Conservation (phyloP, 2,113 vertebrate genomes). For the Alethe diademata region DNA sequence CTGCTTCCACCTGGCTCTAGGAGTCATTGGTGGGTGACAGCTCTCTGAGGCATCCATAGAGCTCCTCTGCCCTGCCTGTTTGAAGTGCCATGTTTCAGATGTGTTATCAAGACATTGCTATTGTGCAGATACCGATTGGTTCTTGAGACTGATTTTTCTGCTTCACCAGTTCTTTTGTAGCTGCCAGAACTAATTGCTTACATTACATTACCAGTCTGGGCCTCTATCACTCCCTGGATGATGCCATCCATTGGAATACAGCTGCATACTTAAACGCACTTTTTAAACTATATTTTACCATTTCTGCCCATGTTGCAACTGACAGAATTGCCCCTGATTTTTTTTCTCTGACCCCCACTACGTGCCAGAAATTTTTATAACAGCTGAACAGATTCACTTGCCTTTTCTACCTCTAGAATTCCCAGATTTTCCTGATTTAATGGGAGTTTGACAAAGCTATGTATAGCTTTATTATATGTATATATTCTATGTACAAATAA, state of each 20-base stretch:
- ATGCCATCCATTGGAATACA: slow-evolving; percentile 49
- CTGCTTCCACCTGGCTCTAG: slow-evolving; percentile 25
- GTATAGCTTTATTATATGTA: neutral
- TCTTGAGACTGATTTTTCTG: slow-evolving; percentile 63
- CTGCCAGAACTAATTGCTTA: slow-evolving; percentile 68
- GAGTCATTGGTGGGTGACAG: slow-evolving; percentile 54
- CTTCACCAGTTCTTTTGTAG: slow-evolving; percentile 59
- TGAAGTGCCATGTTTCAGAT: slow-evolving; percentile 48
- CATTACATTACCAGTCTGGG: slow-evolving; percentile 51
- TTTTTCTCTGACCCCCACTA: neutral
- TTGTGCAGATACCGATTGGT: slow-evolving; percentile 60
- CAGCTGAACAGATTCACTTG: neutral
- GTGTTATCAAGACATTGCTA: slow-evolving; percentile 55
- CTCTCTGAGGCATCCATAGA: slow-evolving; percentile 46
- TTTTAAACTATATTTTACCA: slow-evolving; percentile 19
- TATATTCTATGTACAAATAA: neutral
- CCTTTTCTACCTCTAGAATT: neutral
- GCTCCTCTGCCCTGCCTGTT: slow-evolving; percentile 46
- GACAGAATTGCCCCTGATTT: neutral
- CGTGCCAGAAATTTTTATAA: neutral
- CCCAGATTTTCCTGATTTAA: neutral
- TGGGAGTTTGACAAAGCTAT: neutral
- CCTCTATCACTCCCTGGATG: slow-evolving; percentile 46
- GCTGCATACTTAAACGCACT: slow-evolving; percentile 41
- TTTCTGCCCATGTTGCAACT: neutral